Conservation (phyloP, 2,113 vertebrate species). For the Neogale vison region DNA sequence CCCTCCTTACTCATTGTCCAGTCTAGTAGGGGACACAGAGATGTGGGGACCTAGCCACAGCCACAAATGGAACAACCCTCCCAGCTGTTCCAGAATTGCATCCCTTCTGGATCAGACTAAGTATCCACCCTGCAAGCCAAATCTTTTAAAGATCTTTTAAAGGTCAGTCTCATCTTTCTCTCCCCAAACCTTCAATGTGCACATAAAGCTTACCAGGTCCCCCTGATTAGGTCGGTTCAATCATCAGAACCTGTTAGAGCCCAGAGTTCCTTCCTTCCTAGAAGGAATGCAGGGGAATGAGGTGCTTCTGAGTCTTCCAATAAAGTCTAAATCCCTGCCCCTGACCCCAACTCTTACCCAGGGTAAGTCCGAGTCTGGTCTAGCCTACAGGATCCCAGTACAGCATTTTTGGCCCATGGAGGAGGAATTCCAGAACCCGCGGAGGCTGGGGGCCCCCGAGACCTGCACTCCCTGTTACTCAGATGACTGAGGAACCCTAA, state of each 20-base stretch:
- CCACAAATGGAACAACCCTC: background rate
- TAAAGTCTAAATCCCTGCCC: background rate
- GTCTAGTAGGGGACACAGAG: background rate
- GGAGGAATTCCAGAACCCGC: background rate
- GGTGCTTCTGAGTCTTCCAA: background rate
- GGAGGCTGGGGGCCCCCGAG: fast-evolving
- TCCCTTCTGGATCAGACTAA: background rate
- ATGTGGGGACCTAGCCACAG: background rate
- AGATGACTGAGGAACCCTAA: background rate
- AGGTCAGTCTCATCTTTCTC: background rate
- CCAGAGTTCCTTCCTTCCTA: background rate
- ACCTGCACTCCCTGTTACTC: background rate
- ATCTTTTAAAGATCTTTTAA: background rate
- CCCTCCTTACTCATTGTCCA: too few relatives aligned
- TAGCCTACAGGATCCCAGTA: background rate
- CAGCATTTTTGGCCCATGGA: background rate
- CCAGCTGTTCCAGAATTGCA: background rate
- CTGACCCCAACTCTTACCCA: background rate
- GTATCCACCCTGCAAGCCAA: background rate
- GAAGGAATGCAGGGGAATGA: background rate
- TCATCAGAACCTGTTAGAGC: background rate
- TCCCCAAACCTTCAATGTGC: background rate
- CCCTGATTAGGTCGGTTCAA: background rate
- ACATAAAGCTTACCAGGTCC: background rate
- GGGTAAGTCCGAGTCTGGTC: background rate